Percentiles rank a stretch among this genome's conserved stretches.
phyloP scores from a whole-genome alignment of 2,113 vertebrate genomes.

The Castor canadensis region DNA sequence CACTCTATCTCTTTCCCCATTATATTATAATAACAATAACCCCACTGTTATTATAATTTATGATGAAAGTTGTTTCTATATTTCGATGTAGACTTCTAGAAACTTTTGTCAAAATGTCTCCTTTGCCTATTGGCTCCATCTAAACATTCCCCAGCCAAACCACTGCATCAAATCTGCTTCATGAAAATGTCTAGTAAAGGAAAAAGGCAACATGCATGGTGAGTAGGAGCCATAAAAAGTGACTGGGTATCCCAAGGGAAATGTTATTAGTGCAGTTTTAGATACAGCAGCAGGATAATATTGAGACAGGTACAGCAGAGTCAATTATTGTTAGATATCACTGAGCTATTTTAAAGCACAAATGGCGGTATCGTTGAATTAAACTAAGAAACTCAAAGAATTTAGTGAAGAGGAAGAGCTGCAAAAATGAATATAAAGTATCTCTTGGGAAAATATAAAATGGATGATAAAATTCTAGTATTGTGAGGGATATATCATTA shows the following conservation, averaged over 20 bases:
- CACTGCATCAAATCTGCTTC: not conserved
- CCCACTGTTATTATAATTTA: not conserved
- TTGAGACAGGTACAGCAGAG: not conserved
- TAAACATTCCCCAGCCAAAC: not conserved
- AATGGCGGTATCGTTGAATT: not conserved
- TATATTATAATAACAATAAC: too few species aligned
- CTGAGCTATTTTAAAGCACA: constrained; percentile 39
- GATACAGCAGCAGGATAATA: not conserved
- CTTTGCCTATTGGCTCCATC: not conserved
- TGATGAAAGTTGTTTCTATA: not conserved
- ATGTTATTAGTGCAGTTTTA: constrained; percentile 19
- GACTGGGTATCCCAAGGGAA: not conserved
- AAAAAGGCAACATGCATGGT: not conserved
- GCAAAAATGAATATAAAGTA: not conserved
- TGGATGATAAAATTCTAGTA: not conserved
- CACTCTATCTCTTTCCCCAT: not conserved
- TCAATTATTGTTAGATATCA: not conserved
- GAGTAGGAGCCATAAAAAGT: not conserved
- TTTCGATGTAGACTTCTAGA: constrained; percentile 10
- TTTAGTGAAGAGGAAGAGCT: constrained; percentile 30
- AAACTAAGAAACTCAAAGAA: constrained; percentile 11
- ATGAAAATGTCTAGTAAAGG: not conserved
- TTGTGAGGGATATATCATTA: not conserved
- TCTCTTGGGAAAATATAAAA: constrained; percentile 6
- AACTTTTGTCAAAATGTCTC: not conserved